phyloP scores from a whole-genome alignment of 1,140 invertebrate species.

The Trachymyrmex septentrionalis region DNA sequence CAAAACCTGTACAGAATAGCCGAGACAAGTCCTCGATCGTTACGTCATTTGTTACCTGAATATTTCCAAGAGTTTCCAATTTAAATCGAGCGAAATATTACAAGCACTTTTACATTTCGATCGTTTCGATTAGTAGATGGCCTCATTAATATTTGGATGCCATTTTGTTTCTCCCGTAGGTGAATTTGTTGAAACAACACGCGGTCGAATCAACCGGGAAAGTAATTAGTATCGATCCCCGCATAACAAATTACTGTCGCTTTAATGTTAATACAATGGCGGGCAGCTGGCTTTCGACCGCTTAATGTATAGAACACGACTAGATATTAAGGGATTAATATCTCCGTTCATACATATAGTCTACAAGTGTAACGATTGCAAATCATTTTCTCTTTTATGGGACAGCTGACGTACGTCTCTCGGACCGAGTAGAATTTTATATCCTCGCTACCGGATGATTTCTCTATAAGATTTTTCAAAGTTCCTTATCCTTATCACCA shows the following conservation, averaged over 20 bases:
- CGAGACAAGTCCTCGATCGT: background rate
- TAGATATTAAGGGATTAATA: slow-evolving; percentile 24
- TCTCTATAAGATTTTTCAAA: no score
- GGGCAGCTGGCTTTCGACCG: background rate
- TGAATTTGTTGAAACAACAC: background rate
- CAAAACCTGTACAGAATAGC: no score
- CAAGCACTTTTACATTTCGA: background rate
- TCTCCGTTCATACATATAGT: background rate
- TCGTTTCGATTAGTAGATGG: background rate
- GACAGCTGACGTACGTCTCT: background rate
- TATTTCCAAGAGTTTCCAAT: background rate
- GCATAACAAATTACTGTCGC: slow-evolving; percentile 21
- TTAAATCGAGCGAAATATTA: slow-evolving; percentile 7
- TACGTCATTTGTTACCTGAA: background rate
- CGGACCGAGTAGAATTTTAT: no score
- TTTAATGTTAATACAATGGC: slow-evolving; percentile 20
- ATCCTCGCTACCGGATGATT: background rate
- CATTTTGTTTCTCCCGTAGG: background rate
- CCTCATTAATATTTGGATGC: slow-evolving; percentile 15
- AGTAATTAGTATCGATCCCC: slow-evolving; percentile 32
- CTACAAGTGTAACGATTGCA: background rate
- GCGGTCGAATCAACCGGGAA: slow-evolving; percentile 1
- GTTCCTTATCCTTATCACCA: background rate
- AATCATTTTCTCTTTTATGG: background rate
- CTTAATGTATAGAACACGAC: background rate